phyloP scores from a whole-genome alignment of 2,797 vertebrate genomes.

The Spea hammondii region DNA sequence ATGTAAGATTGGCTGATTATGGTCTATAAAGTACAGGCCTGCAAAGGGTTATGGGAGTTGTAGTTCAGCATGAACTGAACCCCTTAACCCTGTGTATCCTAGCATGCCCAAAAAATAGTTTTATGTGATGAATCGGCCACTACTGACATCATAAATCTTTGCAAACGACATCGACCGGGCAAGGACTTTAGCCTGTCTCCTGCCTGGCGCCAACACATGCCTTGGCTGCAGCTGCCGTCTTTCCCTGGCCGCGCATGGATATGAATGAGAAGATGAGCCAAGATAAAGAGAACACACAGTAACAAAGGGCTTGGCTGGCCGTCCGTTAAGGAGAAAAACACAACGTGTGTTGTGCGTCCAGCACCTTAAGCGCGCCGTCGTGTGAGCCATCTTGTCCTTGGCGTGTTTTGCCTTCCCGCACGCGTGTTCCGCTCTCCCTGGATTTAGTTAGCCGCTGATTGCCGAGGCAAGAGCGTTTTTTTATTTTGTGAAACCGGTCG shows the following conservation, averaged over 20 bases:
- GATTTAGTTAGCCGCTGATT: conserved; percentile 15
- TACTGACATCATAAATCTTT: conserved; percentile 18
- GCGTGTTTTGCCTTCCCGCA: conserved; percentile 5
- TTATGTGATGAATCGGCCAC: conserved; percentile 37
- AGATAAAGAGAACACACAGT: conserved; percentile 31
- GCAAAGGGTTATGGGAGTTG: too few relatives aligned
- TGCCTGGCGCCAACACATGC: conserved; percentile 12
- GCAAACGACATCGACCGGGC: conserved; percentile 33
- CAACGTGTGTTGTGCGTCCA: conserved; percentile 41
- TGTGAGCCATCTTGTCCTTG: conserved; percentile 48
- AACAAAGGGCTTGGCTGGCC: conserved; percentile 44
- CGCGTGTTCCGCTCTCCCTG: conserved; percentile 25
- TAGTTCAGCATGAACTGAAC: too few relatives aligned
- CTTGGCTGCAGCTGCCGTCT: conserved; percentile 29
- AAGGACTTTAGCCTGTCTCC: background rate
- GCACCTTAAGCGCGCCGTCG: conserved; percentile 3
- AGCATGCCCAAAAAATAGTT: conserved; percentile 41
- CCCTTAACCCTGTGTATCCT: background rate
- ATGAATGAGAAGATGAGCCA: conserved; percentile 46
- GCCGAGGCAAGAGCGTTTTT: conserved; percentile 15
- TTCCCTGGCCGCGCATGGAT: conserved; percentile 22
- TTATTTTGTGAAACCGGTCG: background rate
- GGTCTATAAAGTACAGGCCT: too few relatives aligned
- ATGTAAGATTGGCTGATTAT: too few relatives aligned
- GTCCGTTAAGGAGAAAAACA: conserved; percentile 43